Evolutionary conservation across 2,113 vertebrate genomes (phyloP).

Genomic region (western clawed frog (Xenopus tropicalis)): UCB_Xtro_10.0 CM004450.2:36709501-36710000

Average conservation of each 20-base stretch:
- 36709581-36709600: slow-evolving; percentile 79
- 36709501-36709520: slow-evolving; percentile 55
- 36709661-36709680: slow-evolving; percentile 73
- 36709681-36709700: slow-evolving; percentile 76
- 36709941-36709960: no score
- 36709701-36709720: slow-evolving; percentile 72
- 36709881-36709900: slow-evolving; percentile 75
- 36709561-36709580: slow-evolving; percentile 77
- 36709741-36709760: slow-evolving; percentile 77
- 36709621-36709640: slow-evolving; percentile 73
- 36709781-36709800: slow-evolving; percentile 78
- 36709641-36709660: slow-evolving; percentile 74
- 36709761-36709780: slow-evolving; percentile 76
- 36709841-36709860: slow-evolving; percentile 78
- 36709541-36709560: slow-evolving; percentile 72
- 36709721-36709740: slow-evolving; percentile 73
- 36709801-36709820: slow-evolving; percentile 76
- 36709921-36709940: slow-evolving; percentile 43
- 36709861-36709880: slow-evolving; percentile 71
- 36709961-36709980: no score
- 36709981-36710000: no score
- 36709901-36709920: slow-evolving; percentile 76
- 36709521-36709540: slow-evolving; percentile 56
- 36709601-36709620: slow-evolving; percentile 76
- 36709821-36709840: slow-evolving; percentile 78